Percentiles rank a stretch among this genome's conserved stretches.
Conservation (phyloP, 2,113 vertebrate genomes). For the Chlorodrepanis virens region DNA sequence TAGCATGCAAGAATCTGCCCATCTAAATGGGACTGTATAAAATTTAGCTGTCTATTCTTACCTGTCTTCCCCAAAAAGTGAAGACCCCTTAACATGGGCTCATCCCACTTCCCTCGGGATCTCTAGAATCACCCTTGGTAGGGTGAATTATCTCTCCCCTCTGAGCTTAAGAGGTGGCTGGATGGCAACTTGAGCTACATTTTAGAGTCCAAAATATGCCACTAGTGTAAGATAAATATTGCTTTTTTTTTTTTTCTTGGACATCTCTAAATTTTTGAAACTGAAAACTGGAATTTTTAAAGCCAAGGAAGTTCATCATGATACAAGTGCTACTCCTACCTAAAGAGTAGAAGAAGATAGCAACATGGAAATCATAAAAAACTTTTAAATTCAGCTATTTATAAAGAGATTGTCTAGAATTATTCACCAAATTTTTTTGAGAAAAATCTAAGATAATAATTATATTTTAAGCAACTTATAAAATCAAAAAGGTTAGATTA, state of each 20-base stretch:
- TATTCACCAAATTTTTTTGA: not conserved
- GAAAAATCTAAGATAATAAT: not conserved
- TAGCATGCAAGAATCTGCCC: not conserved
- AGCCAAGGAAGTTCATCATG: not conserved
- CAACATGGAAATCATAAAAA: not conserved
- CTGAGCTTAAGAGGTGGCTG: not conserved
- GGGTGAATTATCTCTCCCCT: not conserved
- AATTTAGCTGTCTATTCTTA: not conserved
- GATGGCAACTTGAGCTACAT: not conserved
- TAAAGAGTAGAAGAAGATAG: not conserved
- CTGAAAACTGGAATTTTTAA: not conserved
- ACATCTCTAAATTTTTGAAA: not conserved
- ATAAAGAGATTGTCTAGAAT: not conserved
- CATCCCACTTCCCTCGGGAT: not conserved
- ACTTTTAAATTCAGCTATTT: not conserved
- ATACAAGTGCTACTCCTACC: not conserved
- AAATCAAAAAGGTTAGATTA: not conserved
- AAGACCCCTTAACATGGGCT: not conserved
- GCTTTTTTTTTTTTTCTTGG: not conserved
- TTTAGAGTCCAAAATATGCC: not conserved
- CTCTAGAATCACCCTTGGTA: not conserved
- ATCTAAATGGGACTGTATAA: not conserved
- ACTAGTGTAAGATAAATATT: not conserved
- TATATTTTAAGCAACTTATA: not conserved
- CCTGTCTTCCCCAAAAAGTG: not conserved